These are phyloP conservation scores for Polypterus bichir DNA, from an alignment of 2,113 vertebrate species.

Conservation along the genomic window DNA sequence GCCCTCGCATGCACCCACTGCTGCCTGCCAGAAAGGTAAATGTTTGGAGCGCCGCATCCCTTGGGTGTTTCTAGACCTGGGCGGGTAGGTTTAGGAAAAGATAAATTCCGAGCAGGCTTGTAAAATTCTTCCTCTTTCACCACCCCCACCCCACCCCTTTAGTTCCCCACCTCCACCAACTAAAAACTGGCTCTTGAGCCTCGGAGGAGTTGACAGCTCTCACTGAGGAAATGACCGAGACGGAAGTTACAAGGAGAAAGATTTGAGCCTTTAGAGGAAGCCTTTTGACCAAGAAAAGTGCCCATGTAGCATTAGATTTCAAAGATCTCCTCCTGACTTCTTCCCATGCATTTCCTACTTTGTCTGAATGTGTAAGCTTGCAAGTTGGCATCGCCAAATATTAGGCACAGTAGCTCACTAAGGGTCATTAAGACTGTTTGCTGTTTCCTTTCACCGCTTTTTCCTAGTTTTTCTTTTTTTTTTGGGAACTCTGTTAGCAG, in stretches of 20 bases:
- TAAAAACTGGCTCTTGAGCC: not conserved
- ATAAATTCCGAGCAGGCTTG: no score
- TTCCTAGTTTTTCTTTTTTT: no score
- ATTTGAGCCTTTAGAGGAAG: conserved; percentile 37
- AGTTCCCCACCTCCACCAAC: not conserved
- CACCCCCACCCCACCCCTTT: not conserved
- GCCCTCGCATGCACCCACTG: conserved; percentile 23
- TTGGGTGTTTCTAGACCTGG: no score
- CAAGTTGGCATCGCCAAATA: no score
- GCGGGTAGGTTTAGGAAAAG: no score
- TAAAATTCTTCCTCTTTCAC: no score
- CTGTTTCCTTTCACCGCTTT: no score
- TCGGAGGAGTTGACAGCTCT: conserved; percentile 22
- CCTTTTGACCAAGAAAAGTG: conserved; percentile 26
- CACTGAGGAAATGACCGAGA: conserved; percentile 47
- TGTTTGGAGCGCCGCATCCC: conserved; percentile 11
- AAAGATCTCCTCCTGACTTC: not conserved
- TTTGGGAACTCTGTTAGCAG: no score
- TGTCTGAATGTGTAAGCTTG: no score
- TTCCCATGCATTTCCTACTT: no score
- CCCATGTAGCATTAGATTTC: conserved; percentile 18
- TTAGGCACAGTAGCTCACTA: no score
- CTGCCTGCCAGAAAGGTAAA: conserved; percentile 36
- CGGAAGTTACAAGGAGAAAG: conserved; percentile 37
- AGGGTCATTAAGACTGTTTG: no score